These are phyloP conservation scores for Synergus japonicus DNA, from an alignment of 2,888 invertebrate species.

Conservation along the genomic window DNA sequence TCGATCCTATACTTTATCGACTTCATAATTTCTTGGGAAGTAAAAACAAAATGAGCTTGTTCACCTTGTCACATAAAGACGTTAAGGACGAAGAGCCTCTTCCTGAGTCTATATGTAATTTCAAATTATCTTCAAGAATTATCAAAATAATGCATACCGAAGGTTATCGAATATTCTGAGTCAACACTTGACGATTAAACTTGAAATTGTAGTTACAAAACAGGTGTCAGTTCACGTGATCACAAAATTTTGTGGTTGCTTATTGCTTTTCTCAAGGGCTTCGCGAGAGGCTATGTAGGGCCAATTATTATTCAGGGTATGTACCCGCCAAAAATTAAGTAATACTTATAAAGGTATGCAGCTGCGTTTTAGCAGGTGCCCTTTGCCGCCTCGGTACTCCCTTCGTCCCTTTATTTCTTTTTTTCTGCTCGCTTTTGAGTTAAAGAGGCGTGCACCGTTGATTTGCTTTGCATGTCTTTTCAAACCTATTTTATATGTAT, in stretches of 20 bases:
- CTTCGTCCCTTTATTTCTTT: slow-evolving; percentile 18
- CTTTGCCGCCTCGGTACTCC: slow-evolving; percentile 28
- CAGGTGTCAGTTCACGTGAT: slow-evolving; percentile 5
- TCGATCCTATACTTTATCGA: not conserved
- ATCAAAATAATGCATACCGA: too few relatives aligned
- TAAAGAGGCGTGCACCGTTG: slow-evolving; percentile 37
- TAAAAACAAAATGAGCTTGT: not conserved
- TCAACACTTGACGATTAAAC: not conserved
- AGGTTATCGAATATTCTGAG: not conserved
- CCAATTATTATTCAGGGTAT: slow-evolving; percentile 39
- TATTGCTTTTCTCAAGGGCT: not conserved
- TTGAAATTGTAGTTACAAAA: not conserved
- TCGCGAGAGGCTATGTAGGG: slow-evolving; percentile 23
- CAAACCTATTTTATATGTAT: not conserved
- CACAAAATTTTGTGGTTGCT: not conserved
- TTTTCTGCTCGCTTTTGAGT: slow-evolving; percentile 19
- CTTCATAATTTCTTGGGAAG: slow-evolving; percentile 14
- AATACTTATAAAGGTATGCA: slow-evolving; percentile 39
- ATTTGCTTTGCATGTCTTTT: slow-evolving; percentile 33
- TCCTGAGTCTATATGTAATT: not conserved
- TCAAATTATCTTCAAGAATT: too few relatives aligned
- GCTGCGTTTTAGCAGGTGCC: slow-evolving; percentile 37
- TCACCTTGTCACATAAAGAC: not conserved
- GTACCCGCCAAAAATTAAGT: slow-evolving; percentile 36
- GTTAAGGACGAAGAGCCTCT: not conserved